Conservation (phyloP, 2,113 vertebrate genomes). For the Muscicapa adusta region DNA sequence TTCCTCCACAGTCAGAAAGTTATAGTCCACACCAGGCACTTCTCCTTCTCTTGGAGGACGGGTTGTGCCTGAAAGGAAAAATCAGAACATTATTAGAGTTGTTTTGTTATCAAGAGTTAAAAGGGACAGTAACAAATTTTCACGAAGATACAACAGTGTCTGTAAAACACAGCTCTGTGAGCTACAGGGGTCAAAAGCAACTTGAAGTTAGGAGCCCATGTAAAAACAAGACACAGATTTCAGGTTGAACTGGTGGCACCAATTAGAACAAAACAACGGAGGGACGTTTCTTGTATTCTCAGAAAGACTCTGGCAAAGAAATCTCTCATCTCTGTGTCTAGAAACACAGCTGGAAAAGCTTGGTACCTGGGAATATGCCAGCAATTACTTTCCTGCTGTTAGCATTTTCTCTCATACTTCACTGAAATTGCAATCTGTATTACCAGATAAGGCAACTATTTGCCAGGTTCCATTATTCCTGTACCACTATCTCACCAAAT, state of each 20-base stretch:
- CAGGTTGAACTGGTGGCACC: background rate
- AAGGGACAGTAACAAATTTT: background rate
- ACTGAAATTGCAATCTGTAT: background rate
- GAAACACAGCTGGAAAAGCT: background rate
- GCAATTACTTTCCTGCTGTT: background rate
- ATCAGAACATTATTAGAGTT: background rate
- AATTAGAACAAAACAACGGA: background rate
- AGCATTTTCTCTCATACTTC: background rate
- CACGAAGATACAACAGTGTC: background rate
- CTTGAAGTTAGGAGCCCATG: background rate
- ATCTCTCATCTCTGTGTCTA: background rate
- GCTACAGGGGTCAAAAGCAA: background rate
- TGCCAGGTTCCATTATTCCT: background rate
- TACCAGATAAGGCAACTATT: background rate
- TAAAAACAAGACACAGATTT: background rate
- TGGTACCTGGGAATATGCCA: background rate
- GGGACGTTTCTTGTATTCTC: background rate
- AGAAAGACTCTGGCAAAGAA: background rate
- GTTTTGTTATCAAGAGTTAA: background rate
- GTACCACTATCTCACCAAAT: background rate
- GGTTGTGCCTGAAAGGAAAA: constrained; percentile 86
- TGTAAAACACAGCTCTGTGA: background rate
- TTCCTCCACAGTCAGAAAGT: constrained; percentile 92
- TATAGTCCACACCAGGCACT: constrained; percentile 95
- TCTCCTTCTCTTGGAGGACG: constrained; percentile 92